Base-by-base conservation (phyloP, 1,140 invertebrate genomes). In the Drosophila sp. region DNA sequence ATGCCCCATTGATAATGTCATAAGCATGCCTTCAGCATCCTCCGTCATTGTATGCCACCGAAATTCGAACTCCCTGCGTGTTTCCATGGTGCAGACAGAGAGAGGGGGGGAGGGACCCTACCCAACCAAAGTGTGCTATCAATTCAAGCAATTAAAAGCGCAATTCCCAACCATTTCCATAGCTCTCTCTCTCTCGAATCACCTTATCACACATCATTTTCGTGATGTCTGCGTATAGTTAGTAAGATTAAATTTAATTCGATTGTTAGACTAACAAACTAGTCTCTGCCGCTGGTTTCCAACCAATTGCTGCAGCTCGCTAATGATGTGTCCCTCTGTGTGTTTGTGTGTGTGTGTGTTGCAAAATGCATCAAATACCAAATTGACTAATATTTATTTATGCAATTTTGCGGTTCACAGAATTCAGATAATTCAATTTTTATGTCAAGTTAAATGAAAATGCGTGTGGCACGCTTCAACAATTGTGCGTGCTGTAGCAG, bases 341-440 rank as follows among this genome's bases (percentile, higher is more conserved):
- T 47, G 17, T 23, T 2, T 47, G 44, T 47, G 1, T 47, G 17
- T 47, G 17, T 23, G 10, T 47, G 44, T 47, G 1, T 47, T 23
- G 17, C 6, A 47, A 56, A 80, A 71, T 82, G 80, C 56, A 72
- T 32, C 50, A 79, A 76, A 82, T 79, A 71, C 69, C 60, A 70
- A 82, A 83, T 83, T 68, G 76, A 83, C 80, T 83, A 83, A 83
- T 83, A 83, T 83, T 83, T 83, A 83, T 83, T 83, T 83, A 83
- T 83, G 68, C 80, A 83, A 83, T 83, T 83, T 83, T 83, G 80
- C 66, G 80, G 80, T 69, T 72, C 64, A 83, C 80, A 65, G 60
- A 82, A 70, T 82, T 61, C 64, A 82, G 76, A 83, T 75, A 71
- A 83, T 83, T 83, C 80, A 83, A 83, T 83, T 83, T 81, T 63